Evolutionary conservation across 2,113 vertebrate species (phyloP).

Genomic region (Percina caprodes): DNA sequence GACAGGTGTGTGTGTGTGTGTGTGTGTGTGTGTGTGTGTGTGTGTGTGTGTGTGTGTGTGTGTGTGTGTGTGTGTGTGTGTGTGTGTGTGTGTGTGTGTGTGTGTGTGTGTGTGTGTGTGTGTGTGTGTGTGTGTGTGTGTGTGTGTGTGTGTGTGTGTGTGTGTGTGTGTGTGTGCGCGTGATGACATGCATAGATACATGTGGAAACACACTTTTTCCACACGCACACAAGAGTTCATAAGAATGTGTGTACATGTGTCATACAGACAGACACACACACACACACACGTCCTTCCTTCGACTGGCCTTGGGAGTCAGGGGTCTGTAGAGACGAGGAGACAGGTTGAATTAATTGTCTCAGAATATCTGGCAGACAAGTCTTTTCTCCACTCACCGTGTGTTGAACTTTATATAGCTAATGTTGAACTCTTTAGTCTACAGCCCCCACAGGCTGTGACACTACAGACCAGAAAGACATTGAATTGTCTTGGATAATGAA

Average conservation of each 20-base stretch:
- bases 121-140: not conserved
- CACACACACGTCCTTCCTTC: constrained; percentile 46
- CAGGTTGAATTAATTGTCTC: constrained; percentile 66
- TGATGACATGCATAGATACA: not conserved
- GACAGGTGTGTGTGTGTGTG: constrained; percentile 62
- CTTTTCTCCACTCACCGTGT: constrained; percentile 33
- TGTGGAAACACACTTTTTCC: not conserved
- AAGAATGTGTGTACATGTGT: constrained; percentile 12
- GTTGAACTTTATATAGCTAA: constrained; percentile 64
- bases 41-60: constrained; percentile 6
- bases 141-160: constrained; percentile 7
- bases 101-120: constrained; percentile 6
- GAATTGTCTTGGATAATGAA: constrained; percentile 58
- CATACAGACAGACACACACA: constrained; percentile 5
- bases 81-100: constrained; percentile 1
- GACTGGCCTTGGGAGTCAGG: constrained; percentile 53
- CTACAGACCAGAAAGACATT: constrained; percentile 44
- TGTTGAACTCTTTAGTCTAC: constrained; percentile 50
- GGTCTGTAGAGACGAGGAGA: constrained; percentile 49
- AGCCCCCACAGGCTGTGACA: constrained; percentile 52
- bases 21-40: constrained; percentile 14
- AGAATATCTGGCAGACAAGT: constrained; percentile 25
- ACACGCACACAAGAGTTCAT: not conserved
- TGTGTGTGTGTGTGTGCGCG: not conserved
- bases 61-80: not conserved